phyloP scores from a whole-genome alignment of 2,113 vertebrate genomes.

The Recurvirostra avosetta region DNA sequence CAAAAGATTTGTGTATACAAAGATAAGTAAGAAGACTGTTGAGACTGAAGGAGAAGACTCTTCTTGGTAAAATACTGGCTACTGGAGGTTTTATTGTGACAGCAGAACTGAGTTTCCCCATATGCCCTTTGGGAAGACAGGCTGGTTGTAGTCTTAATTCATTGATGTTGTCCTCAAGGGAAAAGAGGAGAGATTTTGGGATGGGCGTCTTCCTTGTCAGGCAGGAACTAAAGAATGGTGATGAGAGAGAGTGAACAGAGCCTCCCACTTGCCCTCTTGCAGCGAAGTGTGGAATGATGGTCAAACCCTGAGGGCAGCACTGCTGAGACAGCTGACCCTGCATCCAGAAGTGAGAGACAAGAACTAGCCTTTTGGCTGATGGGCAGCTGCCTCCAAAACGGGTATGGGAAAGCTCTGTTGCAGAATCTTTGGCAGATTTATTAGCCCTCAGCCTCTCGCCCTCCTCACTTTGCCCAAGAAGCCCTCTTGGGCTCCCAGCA shows the following conservation, averaged over 20 bases:
- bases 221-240: not conserved
- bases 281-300: not conserved
- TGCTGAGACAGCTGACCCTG: not conserved
- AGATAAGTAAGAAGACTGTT: not conserved
- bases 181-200: not conserved
- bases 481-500: not conserved
- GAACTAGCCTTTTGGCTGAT: not conserved
- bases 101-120: not conserved
- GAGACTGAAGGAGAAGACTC: not conserved
- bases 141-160: not conserved
- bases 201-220: not conserved
- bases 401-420: not conserved
- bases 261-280: not conserved
- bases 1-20: not conserved
- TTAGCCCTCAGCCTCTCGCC: not conserved
- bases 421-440: not conserved
- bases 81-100: not conserved
- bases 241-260: not conserved
- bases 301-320: not conserved
- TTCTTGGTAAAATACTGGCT: not conserved
- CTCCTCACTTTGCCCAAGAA: not conserved
- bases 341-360: not conserved
- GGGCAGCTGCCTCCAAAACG: not conserved
- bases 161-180: not conserved
- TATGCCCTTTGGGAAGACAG: not conserved